Evolutionary conservation across 2,888 invertebrate species (phyloP), one percentile per base, ranked within the genome.

Genomic region (Tuta absoluta): DNA sequence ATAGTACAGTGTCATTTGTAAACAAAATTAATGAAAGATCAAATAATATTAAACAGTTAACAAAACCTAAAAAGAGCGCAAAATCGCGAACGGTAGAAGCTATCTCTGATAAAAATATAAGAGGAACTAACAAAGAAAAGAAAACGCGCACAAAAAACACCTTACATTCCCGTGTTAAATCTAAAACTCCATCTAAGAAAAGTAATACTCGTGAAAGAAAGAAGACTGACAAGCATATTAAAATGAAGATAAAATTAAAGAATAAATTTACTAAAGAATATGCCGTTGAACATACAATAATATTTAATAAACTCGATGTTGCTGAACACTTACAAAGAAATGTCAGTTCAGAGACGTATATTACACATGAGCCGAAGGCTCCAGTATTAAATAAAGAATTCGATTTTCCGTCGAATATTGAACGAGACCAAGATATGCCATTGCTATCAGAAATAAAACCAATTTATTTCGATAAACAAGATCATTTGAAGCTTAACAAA

Each of bases 181-280:
- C 45, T 1, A 45, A 45, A 45, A 45, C 41, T 14, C 14, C 4
- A 4, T 45, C 45, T 4, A 45, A 45, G n/a, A 45, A 45, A 14
- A 1, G 14, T 14, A 14, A 0, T 41, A 41, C 12, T 14, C 12
- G 14, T 2, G 1, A 41, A 3, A 17, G 17, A 7, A 45, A 2
- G 17, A 45, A n/a, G 17, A n/a, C 45, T 17, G 45, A n/a, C n/a
- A 45, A 45, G 5, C n/a, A 17, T 45, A 45, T 45, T 45, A 45
- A 45, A 45, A 45, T 45, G n/a, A 45, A 45, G 8, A 45, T 45
- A 45, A 45, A 45, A 17, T 41, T 41, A 41, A 45, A 45, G 17
- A 45, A 45, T 45, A 45, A 45, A 45, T 1, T 17, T 1, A 45
- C 45, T 0, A 45, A 45, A 17, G 45, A 45, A 17, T 45, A 45